Percentiles rank a stretch among this genome's conserved stretches.
Conservation (phyloP, 2,113 vertebrate species). For the Siphamia tubifer region DNA sequence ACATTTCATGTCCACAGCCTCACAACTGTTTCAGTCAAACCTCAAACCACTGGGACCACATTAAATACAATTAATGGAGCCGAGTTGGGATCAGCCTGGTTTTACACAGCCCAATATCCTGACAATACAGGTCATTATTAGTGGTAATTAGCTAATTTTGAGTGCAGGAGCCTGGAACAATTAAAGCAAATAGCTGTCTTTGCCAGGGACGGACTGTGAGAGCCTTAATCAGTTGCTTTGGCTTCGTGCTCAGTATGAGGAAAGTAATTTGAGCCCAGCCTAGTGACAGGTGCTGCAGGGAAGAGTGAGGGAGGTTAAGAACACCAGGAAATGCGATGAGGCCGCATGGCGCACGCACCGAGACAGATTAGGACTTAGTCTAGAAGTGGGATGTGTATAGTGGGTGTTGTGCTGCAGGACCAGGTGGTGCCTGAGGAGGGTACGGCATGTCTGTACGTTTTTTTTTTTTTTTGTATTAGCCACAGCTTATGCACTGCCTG, state of each 20-base stretch:
- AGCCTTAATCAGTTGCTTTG: conserved; percentile 21
- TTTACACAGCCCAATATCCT: neutral
- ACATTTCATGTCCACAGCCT: conserved; percentile 6
- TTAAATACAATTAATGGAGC: conserved; percentile 12
- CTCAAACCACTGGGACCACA: conserved; percentile 16
- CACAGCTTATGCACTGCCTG: conserved; percentile 2
- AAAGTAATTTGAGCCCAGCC: conserved; percentile 56
- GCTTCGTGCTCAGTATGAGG: conserved; percentile 11
- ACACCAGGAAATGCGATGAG: conserved; percentile 27
- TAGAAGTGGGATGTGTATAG: conserved; percentile 36
- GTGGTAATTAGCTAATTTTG: conserved; percentile 30
- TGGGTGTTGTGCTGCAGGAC: conserved; percentile 28
- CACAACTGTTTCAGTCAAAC: neutral
- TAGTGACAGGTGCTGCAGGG: conserved; percentile 62
- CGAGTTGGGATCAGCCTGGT: neutral
- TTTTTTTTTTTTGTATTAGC: conserved; percentile 8
- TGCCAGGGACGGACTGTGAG: neutral
- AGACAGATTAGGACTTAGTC: conserved; percentile 57
- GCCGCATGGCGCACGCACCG: conserved; percentile 17
- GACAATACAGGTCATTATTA: conserved; percentile 20
- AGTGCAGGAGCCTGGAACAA: conserved; percentile 19
- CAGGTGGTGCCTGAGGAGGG: conserved; percentile 59
- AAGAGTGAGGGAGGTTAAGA: conserved; percentile 33
- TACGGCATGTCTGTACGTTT: conserved; percentile 9
- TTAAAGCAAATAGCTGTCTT: conserved; percentile 31